These are phyloP conservation scores for Junco hyemalis DNA, from an alignment of 2,113 vertebrate genomes.

Conservation along the genomic window DNA sequence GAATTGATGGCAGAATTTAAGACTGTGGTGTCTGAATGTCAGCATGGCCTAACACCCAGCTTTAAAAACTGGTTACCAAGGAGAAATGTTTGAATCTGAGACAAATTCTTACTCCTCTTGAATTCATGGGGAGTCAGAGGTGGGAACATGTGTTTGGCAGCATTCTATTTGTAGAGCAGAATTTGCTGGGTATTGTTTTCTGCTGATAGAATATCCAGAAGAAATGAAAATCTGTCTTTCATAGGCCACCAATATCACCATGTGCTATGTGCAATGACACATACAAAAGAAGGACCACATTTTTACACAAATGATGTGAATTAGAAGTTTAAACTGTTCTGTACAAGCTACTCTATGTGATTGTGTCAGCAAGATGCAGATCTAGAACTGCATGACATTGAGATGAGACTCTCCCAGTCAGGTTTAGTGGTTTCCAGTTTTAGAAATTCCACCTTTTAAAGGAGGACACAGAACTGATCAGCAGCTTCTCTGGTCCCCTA, in stretches of 20 bases:
- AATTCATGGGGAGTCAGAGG: not conserved
- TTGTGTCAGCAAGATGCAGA: not conserved
- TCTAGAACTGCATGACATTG: not conserved
- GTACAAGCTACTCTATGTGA: not conserved
- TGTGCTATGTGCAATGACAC: not conserved
- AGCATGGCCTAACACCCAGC: not conserved
- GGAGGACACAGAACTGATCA: not conserved
- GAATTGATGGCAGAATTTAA: not conserved
- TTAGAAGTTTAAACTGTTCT: not conserved
- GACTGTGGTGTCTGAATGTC: not conserved
- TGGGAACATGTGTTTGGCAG: not conserved
- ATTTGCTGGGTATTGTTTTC: not conserved
- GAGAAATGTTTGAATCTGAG: not conserved
- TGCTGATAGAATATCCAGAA: not conserved
- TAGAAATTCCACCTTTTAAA: not conserved
- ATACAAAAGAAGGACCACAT: not conserved
- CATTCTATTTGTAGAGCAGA: not conserved
- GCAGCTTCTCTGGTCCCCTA: not conserved
- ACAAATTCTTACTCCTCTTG: not conserved
- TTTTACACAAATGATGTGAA: not conserved
- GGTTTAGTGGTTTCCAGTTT: not conserved
- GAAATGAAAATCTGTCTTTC: not conserved
- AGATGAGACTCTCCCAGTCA: not conserved
- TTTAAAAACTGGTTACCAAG: not conserved
- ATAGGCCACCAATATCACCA: not conserved